Percentiles rank a stretch among this genome's conserved stretches.
These are phyloP conservation scores for Platichthys flesus DNA, from an alignment of 2,113 vertebrate species.

Conservation along the genomic window DNA sequence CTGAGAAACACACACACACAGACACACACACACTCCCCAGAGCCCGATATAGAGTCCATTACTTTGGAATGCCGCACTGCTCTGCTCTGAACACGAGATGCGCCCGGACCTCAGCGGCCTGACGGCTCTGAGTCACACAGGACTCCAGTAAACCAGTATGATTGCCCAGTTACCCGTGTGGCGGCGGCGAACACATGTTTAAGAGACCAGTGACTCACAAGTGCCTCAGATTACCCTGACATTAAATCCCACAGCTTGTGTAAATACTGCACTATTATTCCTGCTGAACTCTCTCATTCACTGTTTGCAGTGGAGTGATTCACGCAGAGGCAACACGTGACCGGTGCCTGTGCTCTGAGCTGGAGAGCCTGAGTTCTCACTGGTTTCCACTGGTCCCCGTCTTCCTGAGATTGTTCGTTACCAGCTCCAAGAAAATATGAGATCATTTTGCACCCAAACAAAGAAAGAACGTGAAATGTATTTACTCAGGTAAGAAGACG, in stretches of 20 bases:
- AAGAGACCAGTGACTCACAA: constrained; percentile 69
- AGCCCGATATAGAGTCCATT: constrained; percentile 69
- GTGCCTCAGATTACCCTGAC: constrained; percentile 61
- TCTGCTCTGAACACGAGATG: constrained; percentile 56
- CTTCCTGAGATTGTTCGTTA: too few relatives aligned
- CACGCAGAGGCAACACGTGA: constrained; percentile 51
- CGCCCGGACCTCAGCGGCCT: constrained; percentile 18
- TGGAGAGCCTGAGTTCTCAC: too few relatives aligned
- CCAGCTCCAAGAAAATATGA: too few relatives aligned
- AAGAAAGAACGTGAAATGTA: too few relatives aligned
- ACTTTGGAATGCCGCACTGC: constrained; percentile 62
- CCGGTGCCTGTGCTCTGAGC: not conserved
- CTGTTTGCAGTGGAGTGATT: constrained; percentile 65
- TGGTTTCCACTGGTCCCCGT: too few relatives aligned
- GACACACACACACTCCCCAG: constrained; percentile 46
- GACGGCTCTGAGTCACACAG: constrained; percentile 60
- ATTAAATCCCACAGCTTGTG: constrained; percentile 70
- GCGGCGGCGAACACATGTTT: constrained; percentile 57
- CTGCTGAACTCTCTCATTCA: constrained; percentile 61
- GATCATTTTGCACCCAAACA: too few relatives aligned
- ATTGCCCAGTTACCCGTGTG: constrained; percentile 51
- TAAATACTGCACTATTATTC: constrained; percentile 65
- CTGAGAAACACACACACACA: constrained; percentile 43
- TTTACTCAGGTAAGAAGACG: too few relatives aligned
- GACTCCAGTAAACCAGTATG: constrained; percentile 42